Base-by-base conservation (phyloP, 1,140 invertebrate species). In the Papilio machaon region DNA sequence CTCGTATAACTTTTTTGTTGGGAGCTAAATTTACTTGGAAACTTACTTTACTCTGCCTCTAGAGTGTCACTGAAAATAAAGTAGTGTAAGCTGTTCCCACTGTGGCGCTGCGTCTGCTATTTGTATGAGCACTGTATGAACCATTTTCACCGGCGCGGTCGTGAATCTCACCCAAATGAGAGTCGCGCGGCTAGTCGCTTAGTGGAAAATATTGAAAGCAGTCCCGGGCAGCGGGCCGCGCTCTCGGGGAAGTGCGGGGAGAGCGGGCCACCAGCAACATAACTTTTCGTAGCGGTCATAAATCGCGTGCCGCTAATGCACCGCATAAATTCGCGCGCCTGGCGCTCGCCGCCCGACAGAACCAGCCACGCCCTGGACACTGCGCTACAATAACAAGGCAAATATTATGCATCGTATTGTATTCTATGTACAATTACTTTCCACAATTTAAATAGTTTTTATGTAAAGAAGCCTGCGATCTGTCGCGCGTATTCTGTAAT, bases 281-380 rank as follows among this genome's bases (percentile, higher is more conserved):
- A 67, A 67, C 64, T 67, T 75, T 75, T 75, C 73, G 47, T 10
- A 49, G 73, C n/a, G 73, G 47, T 49, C 47, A 75, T 75, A 75
- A 75, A 75, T 75, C 73, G 46, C 73, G 46, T 0, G 47, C 47
- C 73, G 73, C 73, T 75, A 75, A 75, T 75, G 73, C 23, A 75
- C 19, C 47, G 47, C 47, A 75, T 75, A 75, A 75, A 75, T 75
- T 52, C 9, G 73, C 73, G 73, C n/a, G 19, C 47, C 70, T 23
- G 17, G 73, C 9, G 46, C 43, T 6, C 17, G 3, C n/a, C 43
- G 73, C 15, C 70, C 38, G 47, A 19, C n/a, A 3, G 43, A 19
- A 17, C 6, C 19, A 6, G 19, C 17, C 9, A 2, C 64, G 64
- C 23, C 23, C 64, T 23, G 35, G 64, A 7, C 7, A 19, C 17